These are phyloP conservation scores for Nettapus auritus DNA, from an alignment of 2,113 vertebrate species.

Conservation along the genomic window DNA sequence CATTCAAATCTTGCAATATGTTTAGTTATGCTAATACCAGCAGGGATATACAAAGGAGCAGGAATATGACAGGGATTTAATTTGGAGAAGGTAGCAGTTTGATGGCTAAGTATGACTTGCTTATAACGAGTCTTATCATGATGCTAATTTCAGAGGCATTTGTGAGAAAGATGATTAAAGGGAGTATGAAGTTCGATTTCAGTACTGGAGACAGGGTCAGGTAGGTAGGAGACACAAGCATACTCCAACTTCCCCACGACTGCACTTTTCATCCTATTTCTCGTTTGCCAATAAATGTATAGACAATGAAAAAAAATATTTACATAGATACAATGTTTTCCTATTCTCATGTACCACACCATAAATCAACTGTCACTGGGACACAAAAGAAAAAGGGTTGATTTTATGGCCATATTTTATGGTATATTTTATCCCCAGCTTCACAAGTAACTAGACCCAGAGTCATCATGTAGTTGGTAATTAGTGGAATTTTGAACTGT, in stretches of 20 bases:
- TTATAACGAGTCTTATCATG: background rate
- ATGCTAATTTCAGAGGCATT: background rate
- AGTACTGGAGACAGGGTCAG: background rate
- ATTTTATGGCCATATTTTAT: background rate
- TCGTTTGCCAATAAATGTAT: rapidly evolving
- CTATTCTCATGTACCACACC: background rate
- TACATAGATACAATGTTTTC: background rate
- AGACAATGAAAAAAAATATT: background rate
- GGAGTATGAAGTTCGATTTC: background rate
- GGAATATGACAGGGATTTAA: background rate
- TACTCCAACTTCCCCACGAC: rapidly evolving
- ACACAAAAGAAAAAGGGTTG: background rate
- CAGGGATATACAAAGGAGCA: background rate
- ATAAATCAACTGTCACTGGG: background rate
- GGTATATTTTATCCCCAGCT: background rate
- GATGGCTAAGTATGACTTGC: background rate
- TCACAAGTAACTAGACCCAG: background rate
- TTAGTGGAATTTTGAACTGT: background rate
- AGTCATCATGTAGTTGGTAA: background rate
- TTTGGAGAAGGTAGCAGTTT: background rate
- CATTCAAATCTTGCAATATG: background rate
- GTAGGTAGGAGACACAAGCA: background rate
- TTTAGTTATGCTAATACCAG: background rate
- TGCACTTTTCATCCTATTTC: background rate
- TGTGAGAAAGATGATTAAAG: background rate